phyloP scores from a whole-genome alignment of 2,888 invertebrate genomes.

The Pheosia tremula region DNA sequence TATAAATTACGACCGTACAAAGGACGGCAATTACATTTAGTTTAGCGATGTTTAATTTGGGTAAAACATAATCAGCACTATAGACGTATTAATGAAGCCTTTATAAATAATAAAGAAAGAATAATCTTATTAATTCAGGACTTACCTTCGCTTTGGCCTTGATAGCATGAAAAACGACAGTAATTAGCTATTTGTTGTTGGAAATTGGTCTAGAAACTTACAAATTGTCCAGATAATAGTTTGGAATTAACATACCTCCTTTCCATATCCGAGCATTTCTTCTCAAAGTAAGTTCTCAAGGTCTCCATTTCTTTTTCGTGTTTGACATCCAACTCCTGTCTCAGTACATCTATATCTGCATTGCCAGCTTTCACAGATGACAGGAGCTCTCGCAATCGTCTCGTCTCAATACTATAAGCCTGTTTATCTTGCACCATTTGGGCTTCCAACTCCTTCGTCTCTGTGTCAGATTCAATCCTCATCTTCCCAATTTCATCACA shows the following conservation, averaged over 20 bases:
- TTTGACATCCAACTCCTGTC: slow-evolving; percentile 85
- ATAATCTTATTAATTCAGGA: slow-evolving; percentile 11
- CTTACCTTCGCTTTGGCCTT: slow-evolving; percentile 60
- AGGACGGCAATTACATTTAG: no score
- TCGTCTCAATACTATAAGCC: slow-evolving; percentile 80
- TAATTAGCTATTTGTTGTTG: slow-evolving; percentile 23
- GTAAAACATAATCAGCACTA: no score
- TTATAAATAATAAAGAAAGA: no score
- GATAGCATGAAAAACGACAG: slow-evolving; percentile 46
- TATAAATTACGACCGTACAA: no score
- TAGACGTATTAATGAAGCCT: no score
- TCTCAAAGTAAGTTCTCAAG: slow-evolving; percentile 90
- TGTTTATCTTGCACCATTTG: slow-evolving; percentile 85
- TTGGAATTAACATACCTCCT: slow-evolving; percentile 83
- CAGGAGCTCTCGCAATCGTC: slow-evolving; percentile 81
- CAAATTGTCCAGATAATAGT: slow-evolving; percentile 7
- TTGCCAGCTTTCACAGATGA: slow-evolving; percentile 84
- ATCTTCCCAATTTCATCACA: slow-evolving; percentile 81
- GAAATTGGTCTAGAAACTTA: slow-evolving; percentile 21
- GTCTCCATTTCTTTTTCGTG: slow-evolving; percentile 92
- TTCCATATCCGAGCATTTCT: slow-evolving; percentile 91
- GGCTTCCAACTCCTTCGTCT: slow-evolving; percentile 67
- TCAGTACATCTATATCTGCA: slow-evolving; percentile 81
- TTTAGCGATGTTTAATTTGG: no score
- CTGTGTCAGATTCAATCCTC: slow-evolving; percentile 69